Conservation (phyloP, 2,888 invertebrate genomes). For the Ptilodon capucinus region DNA sequence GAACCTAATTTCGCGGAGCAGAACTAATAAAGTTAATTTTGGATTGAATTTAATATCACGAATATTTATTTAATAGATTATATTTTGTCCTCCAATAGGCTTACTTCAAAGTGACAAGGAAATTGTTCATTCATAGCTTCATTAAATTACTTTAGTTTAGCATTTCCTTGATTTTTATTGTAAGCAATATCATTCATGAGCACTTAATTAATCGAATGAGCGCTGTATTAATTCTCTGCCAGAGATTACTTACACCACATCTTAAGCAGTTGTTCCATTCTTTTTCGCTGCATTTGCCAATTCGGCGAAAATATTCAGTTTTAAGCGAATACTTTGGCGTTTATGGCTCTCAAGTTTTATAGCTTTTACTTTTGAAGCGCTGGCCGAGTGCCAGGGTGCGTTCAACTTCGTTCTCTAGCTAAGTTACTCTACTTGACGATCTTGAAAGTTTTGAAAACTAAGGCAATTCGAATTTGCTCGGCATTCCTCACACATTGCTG, state of each 20-base stretch:
- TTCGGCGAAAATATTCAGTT: background rate
- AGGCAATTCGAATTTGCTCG: too few species aligned
- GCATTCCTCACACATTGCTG: too few species aligned
- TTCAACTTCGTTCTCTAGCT: background rate
- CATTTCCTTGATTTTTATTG: too few species aligned
- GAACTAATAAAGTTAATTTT: slow-evolving; percentile 16
- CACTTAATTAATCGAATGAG: too few species aligned
- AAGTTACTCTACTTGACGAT: background rate
- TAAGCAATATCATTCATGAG: too few species aligned
- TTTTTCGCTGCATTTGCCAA: background rate
- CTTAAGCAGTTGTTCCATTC: background rate
- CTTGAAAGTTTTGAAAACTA: background rate
- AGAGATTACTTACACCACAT: background rate
- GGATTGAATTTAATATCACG: slow-evolving; percentile 10
- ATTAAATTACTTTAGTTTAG: slow-evolving; percentile 3
- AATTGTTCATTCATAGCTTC: too few species aligned
- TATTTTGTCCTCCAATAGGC: slow-evolving; percentile 7
- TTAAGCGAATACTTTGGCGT: background rate
- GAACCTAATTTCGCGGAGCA: slow-evolving; percentile 13
- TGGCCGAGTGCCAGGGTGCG: background rate
- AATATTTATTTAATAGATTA: slow-evolving; percentile 13
- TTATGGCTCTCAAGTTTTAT: slow-evolving; percentile 1
- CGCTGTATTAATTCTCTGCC: too few species aligned
- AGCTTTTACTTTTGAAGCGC: background rate
- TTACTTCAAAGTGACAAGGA: background rate